phyloP scores from a whole-genome alignment of 2,797 vertebrate species.

The Rhyacichthys aspro region DNA sequence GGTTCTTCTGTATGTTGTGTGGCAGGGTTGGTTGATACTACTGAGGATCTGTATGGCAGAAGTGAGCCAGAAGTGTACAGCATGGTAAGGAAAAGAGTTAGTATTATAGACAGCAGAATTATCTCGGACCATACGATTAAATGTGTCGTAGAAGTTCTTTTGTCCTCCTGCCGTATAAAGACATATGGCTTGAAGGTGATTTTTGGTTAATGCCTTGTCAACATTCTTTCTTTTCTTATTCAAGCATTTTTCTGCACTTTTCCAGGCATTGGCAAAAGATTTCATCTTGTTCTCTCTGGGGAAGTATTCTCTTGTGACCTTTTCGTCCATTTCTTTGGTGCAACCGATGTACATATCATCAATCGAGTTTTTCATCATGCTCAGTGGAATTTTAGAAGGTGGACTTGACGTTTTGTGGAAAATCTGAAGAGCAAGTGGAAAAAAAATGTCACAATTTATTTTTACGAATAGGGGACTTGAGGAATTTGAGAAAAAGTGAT shows the following conservation, averaged over 20 bases:
- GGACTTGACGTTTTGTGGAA: neutral
- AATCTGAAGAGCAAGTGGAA: too few relatives aligned
- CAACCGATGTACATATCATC: slow-evolving; percentile 41
- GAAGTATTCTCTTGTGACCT: neutral
- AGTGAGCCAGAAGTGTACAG: slow-evolving; percentile 43
- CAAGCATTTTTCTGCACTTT: rapidly evolving
- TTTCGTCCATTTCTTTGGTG: neutral
- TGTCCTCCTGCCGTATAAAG: neutral
- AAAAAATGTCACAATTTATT: too few relatives aligned
- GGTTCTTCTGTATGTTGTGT: slow-evolving; percentile 24
- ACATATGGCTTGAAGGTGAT: slow-evolving; percentile 38
- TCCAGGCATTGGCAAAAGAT: rapidly evolving
- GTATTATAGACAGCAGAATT: rapidly evolving
- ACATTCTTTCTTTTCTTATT: rapidly evolving
- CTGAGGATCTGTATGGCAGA: slow-evolving; percentile 37
- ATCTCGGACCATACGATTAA: slow-evolving; percentile 9
- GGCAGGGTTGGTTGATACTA: neutral
- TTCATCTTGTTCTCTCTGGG: neutral
- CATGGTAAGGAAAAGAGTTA: slow-evolving; percentile 26
- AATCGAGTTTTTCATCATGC: slow-evolving; percentile 11
- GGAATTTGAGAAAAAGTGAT: too few relatives aligned
- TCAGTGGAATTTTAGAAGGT: neutral
- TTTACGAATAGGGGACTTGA: too few relatives aligned
- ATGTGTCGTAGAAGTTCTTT: rapidly evolving
- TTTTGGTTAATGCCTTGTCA: neutral